phyloP scores from a whole-genome alignment of 2,888 invertebrate species.

The Carcina quercana region DNA sequence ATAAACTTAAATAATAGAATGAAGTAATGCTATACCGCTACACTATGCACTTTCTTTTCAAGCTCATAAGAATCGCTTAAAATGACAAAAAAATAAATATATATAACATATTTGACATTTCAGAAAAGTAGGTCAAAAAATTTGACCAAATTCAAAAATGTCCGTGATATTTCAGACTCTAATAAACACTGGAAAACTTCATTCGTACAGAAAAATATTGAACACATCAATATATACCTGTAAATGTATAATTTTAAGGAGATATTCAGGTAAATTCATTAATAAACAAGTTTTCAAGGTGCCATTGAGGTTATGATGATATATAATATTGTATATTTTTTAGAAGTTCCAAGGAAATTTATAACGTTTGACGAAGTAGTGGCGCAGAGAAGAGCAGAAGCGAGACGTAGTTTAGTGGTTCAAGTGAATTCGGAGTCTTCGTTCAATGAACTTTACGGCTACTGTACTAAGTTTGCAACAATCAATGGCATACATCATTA shows the following conservation, averaged over 20 bases:
- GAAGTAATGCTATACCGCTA: no score
- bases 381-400: slow-evolving; percentile 75
- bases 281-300: slow-evolving; percentile 23
- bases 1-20: no score
- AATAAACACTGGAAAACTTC: slow-evolving; percentile 40
- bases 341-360: slow-evolving; percentile 47
- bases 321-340: slow-evolving; percentile 39
- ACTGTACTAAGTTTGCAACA: slow-evolving; percentile 79
- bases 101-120: slow-evolving; percentile 12
- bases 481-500: slow-evolving; percentile 81
- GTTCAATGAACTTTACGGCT: slow-evolving; percentile 77
- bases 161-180: slow-evolving; percentile 52
- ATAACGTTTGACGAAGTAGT: slow-evolving; percentile 75
- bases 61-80: no score
- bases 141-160: slow-evolving; percentile 38
- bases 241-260: slow-evolving; percentile 41
- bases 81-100: no score
- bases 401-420: slow-evolving; percentile 80
- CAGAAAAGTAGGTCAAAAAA: not conserved
- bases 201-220: slow-evolving; percentile 38
- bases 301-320: slow-evolving; percentile 57
- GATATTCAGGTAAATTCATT: slow-evolving; percentile 43
- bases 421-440: slow-evolving; percentile 84
- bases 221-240: slow-evolving; percentile 28
- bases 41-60: no score